Conservation (phyloP, 2,888 invertebrate species). For the Agrilus biguttatus region DNA sequence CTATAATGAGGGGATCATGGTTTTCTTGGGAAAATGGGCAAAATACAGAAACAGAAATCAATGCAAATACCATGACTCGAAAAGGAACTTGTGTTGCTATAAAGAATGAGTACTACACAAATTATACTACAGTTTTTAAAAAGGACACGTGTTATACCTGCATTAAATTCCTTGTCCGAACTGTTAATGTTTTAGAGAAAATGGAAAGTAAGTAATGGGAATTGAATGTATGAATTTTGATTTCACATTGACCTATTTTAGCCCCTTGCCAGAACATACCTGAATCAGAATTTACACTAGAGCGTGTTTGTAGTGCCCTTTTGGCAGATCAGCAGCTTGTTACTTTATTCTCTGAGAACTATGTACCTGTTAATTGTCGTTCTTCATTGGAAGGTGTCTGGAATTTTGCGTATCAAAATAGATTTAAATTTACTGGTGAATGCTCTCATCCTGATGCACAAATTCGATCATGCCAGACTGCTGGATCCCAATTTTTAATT, state of each 20-base stretch:
- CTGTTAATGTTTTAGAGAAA: slow-evolving; percentile 80
- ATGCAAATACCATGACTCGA: slow-evolving; percentile 62
- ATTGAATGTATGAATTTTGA: neutral
- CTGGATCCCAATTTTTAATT: slow-evolving; percentile 89
- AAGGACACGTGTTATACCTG: slow-evolving; percentile 65
- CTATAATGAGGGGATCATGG: slow-evolving; percentile 73
- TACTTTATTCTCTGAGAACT: slow-evolving; percentile 81
- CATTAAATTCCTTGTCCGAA: slow-evolving; percentile 69
- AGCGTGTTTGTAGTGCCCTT: slow-evolving; percentile 60
- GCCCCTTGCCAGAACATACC: slow-evolving; percentile 62
- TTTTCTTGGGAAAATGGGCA: slow-evolving; percentile 80
- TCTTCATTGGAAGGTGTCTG: slow-evolving; percentile 92
- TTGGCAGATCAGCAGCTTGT: slow-evolving; percentile 66
- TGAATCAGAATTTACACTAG: slow-evolving; percentile 51
- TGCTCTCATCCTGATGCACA: slow-evolving; percentile 80
- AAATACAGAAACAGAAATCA: slow-evolving; percentile 70
- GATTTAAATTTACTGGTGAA: slow-evolving; percentile 82
- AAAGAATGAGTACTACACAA: slow-evolving; percentile 58
- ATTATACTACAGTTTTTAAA: slow-evolving; percentile 74
- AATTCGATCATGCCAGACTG: slow-evolving; percentile 87
- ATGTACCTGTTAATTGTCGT: slow-evolving; percentile 78
- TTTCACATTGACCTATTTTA: slow-evolving; percentile 18
- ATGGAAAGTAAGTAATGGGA: slow-evolving; percentile 54
- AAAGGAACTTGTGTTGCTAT: slow-evolving; percentile 61
- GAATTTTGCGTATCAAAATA: slow-evolving; percentile 74